phyloP scores from a whole-genome alignment of 37 sponge, comb jelly and placozoan species.

The Eunapius fragilis region DNA sequence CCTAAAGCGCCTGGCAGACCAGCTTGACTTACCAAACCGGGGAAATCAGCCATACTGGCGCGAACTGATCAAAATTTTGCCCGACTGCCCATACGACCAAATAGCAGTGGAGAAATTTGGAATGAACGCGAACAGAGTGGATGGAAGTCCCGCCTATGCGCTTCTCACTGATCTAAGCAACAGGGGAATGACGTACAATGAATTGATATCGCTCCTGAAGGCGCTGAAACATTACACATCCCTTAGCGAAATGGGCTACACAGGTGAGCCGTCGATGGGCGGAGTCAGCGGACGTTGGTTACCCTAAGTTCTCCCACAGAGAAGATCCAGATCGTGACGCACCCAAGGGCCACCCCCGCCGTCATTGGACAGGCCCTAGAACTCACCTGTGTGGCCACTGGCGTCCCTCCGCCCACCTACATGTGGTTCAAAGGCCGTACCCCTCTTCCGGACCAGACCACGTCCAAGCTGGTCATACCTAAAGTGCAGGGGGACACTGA shows the following conservation, averaged over 20 bases:
- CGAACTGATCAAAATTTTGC: conserved; percentile 38
- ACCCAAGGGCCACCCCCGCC: conserved; percentile 60
- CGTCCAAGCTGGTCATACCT: conserved; percentile 29
- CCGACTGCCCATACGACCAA: conserved; percentile 26
- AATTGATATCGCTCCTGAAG: conserved; percentile 65
- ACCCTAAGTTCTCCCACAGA: conserved; percentile 37
- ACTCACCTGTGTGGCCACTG: conserved; percentile 73
- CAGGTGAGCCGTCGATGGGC: conserved; percentile 49
- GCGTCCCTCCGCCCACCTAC: conserved; percentile 72
- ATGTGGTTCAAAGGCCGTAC: conserved; percentile 78
- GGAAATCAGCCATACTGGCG: conserved; percentile 47
- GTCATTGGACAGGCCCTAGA: conserved; percentile 48
- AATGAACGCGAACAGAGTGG: conserved; percentile 30
- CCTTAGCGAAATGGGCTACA: conserved; percentile 61
- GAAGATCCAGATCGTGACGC: conserved; percentile 56
- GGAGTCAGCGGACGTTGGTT: neutral
- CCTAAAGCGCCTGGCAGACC: conserved; percentile 33
- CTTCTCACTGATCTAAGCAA: conserved; percentile 73
- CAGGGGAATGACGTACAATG: conserved; percentile 44
- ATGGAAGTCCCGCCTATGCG: conserved; percentile 75
- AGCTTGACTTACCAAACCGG: conserved; percentile 43
- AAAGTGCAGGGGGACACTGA: conserved; percentile 26
- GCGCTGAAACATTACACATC: conserved; percentile 48
- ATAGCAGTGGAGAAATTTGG: conserved; percentile 47
- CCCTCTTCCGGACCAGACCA: conserved; percentile 55